phyloP scores from a whole-genome alignment of 92 coral and sea anemone species.

The Siderastrea siderea region DNA sequence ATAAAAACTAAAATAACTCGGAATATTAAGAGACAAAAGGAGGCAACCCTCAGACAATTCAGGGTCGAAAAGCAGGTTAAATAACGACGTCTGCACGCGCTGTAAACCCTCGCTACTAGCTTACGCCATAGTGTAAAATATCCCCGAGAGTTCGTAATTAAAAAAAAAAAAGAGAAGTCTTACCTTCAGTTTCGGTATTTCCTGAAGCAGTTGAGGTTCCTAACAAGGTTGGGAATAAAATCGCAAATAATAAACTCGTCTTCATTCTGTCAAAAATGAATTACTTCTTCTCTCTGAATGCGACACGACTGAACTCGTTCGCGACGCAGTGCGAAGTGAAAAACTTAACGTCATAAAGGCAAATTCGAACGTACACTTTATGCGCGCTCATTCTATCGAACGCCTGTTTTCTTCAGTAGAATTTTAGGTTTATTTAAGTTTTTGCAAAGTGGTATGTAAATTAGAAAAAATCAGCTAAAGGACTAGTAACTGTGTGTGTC shows the following conservation, averaged over 20 bases:
- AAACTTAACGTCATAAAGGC: constrained; percentile 14
- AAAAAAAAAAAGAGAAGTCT: background rate
- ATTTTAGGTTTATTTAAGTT: no score
- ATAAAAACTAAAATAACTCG: background rate
- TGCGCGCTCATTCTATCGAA: constrained; percentile 16
- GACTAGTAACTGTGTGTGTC: no score
- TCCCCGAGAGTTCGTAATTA: background rate
- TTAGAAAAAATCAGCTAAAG: no score
- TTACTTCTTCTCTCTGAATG: background rate
- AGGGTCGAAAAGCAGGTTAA: background rate
- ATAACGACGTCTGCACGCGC: background rate
- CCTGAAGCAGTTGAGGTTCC: background rate
- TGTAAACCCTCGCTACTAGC: background rate
- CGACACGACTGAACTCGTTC: background rate
- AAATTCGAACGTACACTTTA: background rate
- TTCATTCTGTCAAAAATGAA: constrained; percentile 1
- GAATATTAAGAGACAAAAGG: background rate
- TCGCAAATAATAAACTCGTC: background rate
- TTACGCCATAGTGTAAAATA: background rate
- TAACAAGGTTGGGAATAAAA: constrained; percentile 1
- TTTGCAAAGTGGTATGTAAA: no score
- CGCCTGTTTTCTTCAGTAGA: background rate
- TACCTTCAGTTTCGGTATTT: constrained; percentile 11
- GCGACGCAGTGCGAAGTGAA: constrained; percentile 2
- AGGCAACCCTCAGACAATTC: background rate